A percentile compares a stretch with the other conserved stretches of the same genome.
Conservation (phyloP, 1,140 invertebrate genomes). For the Holcopasites calliopsidis region DNA sequence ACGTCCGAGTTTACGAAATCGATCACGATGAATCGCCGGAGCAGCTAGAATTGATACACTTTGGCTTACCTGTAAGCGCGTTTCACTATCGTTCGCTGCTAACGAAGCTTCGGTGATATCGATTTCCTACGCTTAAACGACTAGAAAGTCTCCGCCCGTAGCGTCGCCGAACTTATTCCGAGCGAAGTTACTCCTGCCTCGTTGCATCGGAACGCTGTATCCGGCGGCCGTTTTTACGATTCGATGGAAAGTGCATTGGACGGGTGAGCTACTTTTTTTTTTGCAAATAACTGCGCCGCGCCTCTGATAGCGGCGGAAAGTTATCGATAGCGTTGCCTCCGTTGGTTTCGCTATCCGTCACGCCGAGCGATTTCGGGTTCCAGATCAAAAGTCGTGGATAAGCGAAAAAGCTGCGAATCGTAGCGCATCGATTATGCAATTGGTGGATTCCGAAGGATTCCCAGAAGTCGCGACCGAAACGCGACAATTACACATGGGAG, state of each 20-base stretch:
- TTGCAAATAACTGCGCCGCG: neutral
- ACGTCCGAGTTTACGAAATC: conserved; percentile 64
- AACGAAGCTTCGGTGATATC: neutral
- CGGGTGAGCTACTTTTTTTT: neutral
- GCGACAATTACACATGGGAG: conserved; percentile 18
- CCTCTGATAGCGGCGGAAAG: conserved; percentile 8
- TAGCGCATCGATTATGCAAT: conserved; percentile 1
- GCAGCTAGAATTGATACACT: neutral
- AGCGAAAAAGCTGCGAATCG: too few species aligned
- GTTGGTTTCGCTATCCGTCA: conserved; percentile 11
- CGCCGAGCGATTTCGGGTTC: neutral
- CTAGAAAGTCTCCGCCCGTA: neutral
- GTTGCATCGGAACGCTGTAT: neutral
- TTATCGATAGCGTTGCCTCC: conserved; percentile 1
- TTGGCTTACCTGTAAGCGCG: too few species aligned
- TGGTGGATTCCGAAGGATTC: neutral
- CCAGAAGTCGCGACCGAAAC: conserved; percentile 6
- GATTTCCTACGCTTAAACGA: too few species aligned
- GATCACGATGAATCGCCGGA: neutral
- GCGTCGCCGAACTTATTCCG: too few species aligned
- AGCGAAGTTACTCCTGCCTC: too few species aligned
- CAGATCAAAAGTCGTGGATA: neutral
- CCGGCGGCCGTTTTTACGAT: conserved; percentile 12
- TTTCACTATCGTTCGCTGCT: neutral
- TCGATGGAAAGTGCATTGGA: conserved; percentile 19